Percentiles rank a stretch among this genome's conserved stretches.
phyloP scores from a whole-genome alignment of 1,140 invertebrate genomes.

The Helicoverpa zea region DNA sequence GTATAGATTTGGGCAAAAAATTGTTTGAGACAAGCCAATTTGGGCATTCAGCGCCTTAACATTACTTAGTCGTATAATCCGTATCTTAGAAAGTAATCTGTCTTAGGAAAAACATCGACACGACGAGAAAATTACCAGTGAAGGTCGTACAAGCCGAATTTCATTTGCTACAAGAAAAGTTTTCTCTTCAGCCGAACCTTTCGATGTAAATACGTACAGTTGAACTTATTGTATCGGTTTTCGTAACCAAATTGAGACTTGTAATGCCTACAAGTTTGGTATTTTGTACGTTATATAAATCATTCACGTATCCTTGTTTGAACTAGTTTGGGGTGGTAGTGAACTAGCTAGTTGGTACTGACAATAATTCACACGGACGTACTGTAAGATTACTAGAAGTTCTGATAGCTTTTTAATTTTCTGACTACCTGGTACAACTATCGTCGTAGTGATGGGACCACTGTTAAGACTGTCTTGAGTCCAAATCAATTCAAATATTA shows the following conservation, averaged over 20 bases:
- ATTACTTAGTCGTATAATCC: slow-evolving; percentile 39
- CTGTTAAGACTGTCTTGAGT: too few species aligned
- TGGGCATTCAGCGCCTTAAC: not conserved
- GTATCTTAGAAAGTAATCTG: slow-evolving; percentile 45
- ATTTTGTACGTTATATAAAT: not conserved
- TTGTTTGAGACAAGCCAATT: too few species aligned
- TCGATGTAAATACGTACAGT: not conserved
- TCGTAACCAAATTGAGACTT: slow-evolving; percentile 25
- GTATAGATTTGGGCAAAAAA: too few species aligned
- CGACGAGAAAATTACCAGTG: slow-evolving; percentile 31
- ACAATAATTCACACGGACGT: too few species aligned
- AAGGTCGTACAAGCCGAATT: slow-evolving; percentile 22
- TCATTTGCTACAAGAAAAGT: slow-evolving; percentile 31
- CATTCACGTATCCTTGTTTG: too few species aligned
- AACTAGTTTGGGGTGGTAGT: too few species aligned
- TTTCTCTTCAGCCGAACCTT: slow-evolving; percentile 18
- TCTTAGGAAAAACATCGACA: slow-evolving; percentile 47
- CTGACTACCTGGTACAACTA: not conserved
- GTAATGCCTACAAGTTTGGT: not conserved
- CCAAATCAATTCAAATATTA: not conserved
- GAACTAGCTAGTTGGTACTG: too few species aligned
- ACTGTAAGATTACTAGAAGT: too few species aligned
- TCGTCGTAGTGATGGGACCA: too few species aligned
- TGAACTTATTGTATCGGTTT: slow-evolving; percentile 30
- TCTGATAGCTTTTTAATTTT: too few species aligned